phyloP scores from a whole-genome alignment of 2,888 invertebrate genomes.

The Phymatocera aterrima region DNA sequence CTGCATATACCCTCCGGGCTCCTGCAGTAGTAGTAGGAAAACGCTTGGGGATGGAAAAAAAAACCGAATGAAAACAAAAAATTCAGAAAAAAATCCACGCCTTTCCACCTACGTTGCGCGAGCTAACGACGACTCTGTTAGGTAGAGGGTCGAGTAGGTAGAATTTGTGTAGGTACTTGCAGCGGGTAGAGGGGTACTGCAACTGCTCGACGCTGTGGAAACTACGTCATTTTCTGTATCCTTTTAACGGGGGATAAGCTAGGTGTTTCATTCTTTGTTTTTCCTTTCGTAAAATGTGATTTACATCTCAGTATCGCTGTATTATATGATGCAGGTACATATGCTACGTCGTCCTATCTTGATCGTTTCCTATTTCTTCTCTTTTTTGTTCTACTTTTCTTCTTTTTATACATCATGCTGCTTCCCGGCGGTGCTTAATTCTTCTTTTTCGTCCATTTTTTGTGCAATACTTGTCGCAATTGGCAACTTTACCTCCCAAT shows the following conservation, averaged over 20 bases:
- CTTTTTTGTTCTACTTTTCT: no score
- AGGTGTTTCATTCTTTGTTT: neutral
- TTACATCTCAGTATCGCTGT: no score
- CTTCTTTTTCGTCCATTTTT: neutral
- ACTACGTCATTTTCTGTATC: neutral
- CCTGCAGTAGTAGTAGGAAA: neutral
- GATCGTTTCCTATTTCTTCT: no score
- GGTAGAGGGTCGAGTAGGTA: conserved; percentile 1
- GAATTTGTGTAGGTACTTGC: conserved; percentile 14
- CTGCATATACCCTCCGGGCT: conserved; percentile 2
- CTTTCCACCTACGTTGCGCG: conserved; percentile 15
- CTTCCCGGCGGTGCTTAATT: no score
- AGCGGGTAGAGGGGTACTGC: no score
- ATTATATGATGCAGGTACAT: no score
- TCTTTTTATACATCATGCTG: no score
- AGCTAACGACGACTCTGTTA: conserved; percentile 28
- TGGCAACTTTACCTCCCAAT: neutral
- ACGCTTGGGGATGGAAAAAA: neutral
- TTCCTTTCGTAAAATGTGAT: neutral
- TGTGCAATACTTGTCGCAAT: neutral
- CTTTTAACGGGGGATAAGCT: neutral
- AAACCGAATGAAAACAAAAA: no score
- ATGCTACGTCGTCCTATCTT: no score
- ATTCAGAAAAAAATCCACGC: conserved; percentile 8
- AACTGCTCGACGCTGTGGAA: neutral